These are phyloP conservation scores for Macrobrachium nipponense DNA, from an alignment of 1,140 invertebrate genomes.

Conservation along the genomic window DNA sequence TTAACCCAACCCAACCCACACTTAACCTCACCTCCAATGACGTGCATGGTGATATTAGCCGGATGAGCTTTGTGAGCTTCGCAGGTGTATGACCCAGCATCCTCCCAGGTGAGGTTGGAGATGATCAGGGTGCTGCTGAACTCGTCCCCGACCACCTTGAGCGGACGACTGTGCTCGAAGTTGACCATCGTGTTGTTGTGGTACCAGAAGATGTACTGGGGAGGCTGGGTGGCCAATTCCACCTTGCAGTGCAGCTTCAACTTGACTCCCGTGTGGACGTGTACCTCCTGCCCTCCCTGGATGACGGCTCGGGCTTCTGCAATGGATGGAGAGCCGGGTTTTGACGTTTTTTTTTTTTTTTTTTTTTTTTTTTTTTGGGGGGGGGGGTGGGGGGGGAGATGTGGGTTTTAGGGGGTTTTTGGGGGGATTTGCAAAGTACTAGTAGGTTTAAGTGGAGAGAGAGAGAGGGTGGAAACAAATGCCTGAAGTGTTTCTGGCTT, in stretches of 20 bases:
- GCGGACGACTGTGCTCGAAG: slow-evolving; percentile 8
- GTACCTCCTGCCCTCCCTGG: slow-evolving; percentile 11
- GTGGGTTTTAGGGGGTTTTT: no score
- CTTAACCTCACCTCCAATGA: not conserved
- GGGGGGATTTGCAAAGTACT: no score
- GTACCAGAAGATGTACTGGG: slow-evolving; percentile 41
- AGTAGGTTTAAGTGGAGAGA: no score
- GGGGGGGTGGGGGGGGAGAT: no score
- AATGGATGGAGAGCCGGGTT: not conserved
- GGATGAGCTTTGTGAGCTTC: slow-evolving; percentile 25
- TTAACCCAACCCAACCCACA: no score
- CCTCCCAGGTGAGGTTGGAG: slow-evolving; percentile 27
- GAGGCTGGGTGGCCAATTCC: slow-evolving; percentile 23
- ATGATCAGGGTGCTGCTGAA: slow-evolving; percentile 16
- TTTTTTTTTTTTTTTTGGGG: no score
- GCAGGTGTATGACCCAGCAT: slow-evolving; percentile 28
- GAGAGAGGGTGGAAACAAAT: no score
- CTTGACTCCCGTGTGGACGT: slow-evolving; percentile 33
- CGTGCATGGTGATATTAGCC: slow-evolving; percentile 23
- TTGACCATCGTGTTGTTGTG: slow-evolving; percentile 41
- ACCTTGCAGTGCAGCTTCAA: slow-evolving; percentile 23
- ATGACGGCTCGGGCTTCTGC: slow-evolving; percentile 33
- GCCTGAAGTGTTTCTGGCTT: no score
- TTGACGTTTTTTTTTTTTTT: no score
- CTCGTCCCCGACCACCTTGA: slow-evolving; percentile 23